Percentiles rank a stretch among this genome's conserved stretches.
phyloP scores from a whole-genome alignment of 2,797 vertebrate genomes.

The Petrocephalus schoutedeni region DNA sequence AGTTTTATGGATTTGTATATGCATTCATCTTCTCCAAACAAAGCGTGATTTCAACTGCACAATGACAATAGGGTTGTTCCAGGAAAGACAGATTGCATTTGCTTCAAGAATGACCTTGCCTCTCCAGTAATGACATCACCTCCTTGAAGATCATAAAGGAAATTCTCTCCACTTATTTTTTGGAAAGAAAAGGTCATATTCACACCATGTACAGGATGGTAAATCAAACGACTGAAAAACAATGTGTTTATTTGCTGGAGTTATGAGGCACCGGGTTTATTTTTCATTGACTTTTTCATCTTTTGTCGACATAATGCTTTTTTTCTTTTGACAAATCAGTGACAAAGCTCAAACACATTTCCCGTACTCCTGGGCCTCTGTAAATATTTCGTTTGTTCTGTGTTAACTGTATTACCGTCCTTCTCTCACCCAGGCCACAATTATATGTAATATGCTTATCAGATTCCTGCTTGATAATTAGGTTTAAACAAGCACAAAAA shows the following conservation, averaged over 20 bases:
- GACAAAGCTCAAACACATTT: neutral
- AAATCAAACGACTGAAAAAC: neutral
- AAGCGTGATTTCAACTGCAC: neutral
- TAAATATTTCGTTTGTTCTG: slow-evolving; percentile 7
- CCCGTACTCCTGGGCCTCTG: neutral
- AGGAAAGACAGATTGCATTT: neutral
- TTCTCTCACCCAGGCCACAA: slow-evolving; percentile 6
- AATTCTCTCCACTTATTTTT: neutral
- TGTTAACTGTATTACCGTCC: slow-evolving; percentile 11
- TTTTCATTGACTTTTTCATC: neutral
- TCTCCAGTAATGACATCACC: neutral
- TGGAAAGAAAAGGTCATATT: neutral
- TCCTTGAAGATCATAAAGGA: neutral
- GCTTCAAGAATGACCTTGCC: neutral
- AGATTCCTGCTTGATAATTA: slow-evolving; percentile 5
- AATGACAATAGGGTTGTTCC: neutral
- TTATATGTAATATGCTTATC: slow-evolving; percentile 21
- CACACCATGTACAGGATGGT: neutral
- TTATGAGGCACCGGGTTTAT: neutral
- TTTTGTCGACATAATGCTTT: neutral
- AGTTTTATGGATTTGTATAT: neutral
- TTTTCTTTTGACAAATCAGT: slow-evolving; percentile 7
- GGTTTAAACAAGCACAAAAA: slow-evolving; percentile 13
- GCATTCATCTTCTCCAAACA: neutral
- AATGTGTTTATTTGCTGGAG: neutral